Evolutionary conservation across 1,140 invertebrate species (phyloP), one percentile per base, ranked within the genome.

Genomic region (Oscheius sp.): DNA sequence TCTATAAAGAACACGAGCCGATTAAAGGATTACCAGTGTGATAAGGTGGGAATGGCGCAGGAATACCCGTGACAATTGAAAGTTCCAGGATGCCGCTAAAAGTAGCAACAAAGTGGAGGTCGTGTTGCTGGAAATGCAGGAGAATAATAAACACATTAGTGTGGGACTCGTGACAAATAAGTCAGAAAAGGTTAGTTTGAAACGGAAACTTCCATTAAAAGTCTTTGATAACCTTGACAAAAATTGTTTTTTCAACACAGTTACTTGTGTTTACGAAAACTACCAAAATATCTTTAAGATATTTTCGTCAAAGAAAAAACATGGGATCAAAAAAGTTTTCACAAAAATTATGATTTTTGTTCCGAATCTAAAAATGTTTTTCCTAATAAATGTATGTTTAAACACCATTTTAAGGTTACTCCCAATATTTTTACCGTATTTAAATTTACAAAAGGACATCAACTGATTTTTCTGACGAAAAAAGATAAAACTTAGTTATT

Each of bases 1-100:
- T 31, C 58, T 29, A 61, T 71, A 4, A 59, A 71, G 35, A 71
- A 64, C n/a, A 71, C 69, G 23, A 64, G 38, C 31, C 42, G 59
- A 64, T 55, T 55, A 71, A 71, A 71, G 36, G 58, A 55, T 42
- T 71, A 71, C 31, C 45, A 42, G 35, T 63, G 61, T 36, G 61
- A 38, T 63, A 63, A 63, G 32, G 36, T 63, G 13, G 10, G 15
- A 32, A 32, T 63, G 15, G 32, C 31, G 1, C 36, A 63, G 0
- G 20, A 23, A 59, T 15, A 63, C 35, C 10, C 49, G 31, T 10
- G 7, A 63, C 7, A 29, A 15, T 18, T 35, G 31, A 1, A 7
- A 34, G 13, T 63, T 36, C 35, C 31, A 38, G 32, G 61, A 63
- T 32, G 49, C 49, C 7, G 49, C 49, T 4, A 55, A 63, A 34